A percentile compares a stretch with the other conserved stretches of the same genome.
These are phyloP conservation scores for Lamellibrachia satsuma DNA, from an alignment of 2,888 invertebrate species.

Conservation along the genomic window DNA sequence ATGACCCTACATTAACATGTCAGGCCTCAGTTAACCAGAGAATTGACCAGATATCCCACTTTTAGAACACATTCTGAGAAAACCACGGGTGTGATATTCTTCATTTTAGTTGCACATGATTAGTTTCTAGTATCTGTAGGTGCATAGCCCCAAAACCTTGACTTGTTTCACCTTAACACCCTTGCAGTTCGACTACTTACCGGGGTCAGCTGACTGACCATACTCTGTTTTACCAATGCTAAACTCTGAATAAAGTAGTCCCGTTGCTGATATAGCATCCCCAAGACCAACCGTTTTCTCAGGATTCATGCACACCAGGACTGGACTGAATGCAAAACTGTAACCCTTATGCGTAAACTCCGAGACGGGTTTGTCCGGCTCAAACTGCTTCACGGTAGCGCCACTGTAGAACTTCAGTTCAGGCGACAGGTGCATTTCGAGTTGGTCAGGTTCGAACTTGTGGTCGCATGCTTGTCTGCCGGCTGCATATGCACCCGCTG, in stretches of 20 bases:
- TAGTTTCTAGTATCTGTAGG: too few species aligned
- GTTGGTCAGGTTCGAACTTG: slow-evolving; percentile 52
- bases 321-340: slow-evolving; percentile 67
- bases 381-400: slow-evolving; percentile 48
- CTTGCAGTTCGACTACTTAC: background rate
- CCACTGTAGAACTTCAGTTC: slow-evolving; percentile 57
- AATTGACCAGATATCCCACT: too few species aligned
- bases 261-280: slow-evolving; percentile 67
- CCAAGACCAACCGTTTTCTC: slow-evolving; percentile 68
- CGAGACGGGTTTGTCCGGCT: slow-evolving; percentile 58
- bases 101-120: too few species aligned
- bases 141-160: too few species aligned
- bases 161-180: background rate
- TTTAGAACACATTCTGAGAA: too few species aligned
- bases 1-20: too few species aligned
- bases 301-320: slow-evolving; percentile 67
- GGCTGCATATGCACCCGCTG: slow-evolving; percentile 67
- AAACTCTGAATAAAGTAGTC: slow-evolving; percentile 63
- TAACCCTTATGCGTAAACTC: slow-evolving; percentile 63
- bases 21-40: too few species aligned
- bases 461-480: slow-evolving; percentile 65
- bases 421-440: slow-evolving; percentile 63
- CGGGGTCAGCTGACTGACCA: background rate
- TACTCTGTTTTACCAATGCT: background rate
- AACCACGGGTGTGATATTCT: too few species aligned